A percentile compares a stretch with the other conserved stretches of the same genome.
These are phyloP conservation scores for Girardia tigrina DNA, from an alignment of 2,888 invertebrate genomes.

Conservation along the genomic window DNA sequence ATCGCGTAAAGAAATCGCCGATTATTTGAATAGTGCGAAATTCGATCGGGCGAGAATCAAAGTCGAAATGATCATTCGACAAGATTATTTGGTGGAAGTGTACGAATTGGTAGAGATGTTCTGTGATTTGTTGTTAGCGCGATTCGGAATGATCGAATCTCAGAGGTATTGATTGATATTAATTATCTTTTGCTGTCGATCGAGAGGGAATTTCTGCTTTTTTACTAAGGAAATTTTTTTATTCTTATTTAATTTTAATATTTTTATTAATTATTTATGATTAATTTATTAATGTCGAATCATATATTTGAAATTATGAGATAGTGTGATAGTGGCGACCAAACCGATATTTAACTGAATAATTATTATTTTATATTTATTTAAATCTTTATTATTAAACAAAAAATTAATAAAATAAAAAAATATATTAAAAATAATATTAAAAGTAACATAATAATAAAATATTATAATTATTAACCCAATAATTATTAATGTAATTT, in stretches of 20 bases:
- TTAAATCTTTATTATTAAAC: no score
- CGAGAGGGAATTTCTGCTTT: not conserved
- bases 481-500: no score
- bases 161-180: constrained; percentile 42
- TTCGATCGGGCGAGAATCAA: constrained; percentile 70
- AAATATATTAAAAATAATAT: no score
- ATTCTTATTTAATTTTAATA: not conserved
- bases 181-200: not conserved
- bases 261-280: not conserved
- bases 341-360: no score
- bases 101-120: constrained; percentile 99
- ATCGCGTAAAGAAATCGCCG: constrained; percentile 87
- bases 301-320: no score
- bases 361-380: no score
- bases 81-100: constrained; percentile 96
- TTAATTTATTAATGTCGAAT: not conserved
- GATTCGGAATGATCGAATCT: constrained; percentile 73
- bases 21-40: constrained; percentile 58
- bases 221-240: not conserved
- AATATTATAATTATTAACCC: no score
- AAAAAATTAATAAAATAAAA: no score
- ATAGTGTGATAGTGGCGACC: no score
- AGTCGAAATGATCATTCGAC: constrained; percentile 93
- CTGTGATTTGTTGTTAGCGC: constrained; percentile 81
- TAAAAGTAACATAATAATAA: no score